Percentiles rank a stretch among this genome's conserved stretches.
Evolutionary conservation across 2,113 vertebrate genomes (phyloP).

Genomic region (Cinclus cinclus): DNA sequence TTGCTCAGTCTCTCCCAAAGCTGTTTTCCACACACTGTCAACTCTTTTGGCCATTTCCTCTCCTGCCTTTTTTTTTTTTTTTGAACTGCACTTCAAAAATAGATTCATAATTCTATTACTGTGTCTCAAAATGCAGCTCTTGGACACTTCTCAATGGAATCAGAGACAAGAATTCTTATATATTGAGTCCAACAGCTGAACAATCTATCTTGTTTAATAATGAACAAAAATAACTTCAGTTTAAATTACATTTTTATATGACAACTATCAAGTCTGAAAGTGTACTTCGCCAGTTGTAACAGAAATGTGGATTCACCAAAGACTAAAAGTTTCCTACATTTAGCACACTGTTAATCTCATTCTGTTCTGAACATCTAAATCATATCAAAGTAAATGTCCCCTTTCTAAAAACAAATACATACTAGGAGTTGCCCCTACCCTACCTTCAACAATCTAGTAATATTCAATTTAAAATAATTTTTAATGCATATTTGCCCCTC

Average conservation of each 20-base stretch:
- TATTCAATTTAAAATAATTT: background rate
- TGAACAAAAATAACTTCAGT: background rate
- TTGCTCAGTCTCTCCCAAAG: background rate
- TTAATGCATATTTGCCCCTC: background rate
- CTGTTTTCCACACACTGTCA: background rate
- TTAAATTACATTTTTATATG: background rate
- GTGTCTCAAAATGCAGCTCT: background rate
- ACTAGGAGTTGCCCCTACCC: background rate
- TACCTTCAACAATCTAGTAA: background rate
- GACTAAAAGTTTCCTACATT: background rate
- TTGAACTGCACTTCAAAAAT: background rate
- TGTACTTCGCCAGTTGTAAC: background rate
- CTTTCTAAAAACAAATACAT: background rate
- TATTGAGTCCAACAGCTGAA: background rate
- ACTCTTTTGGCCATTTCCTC: background rate
- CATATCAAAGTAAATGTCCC: background rate
- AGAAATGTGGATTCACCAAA: background rate
- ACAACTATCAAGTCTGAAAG: background rate
- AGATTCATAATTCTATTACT: background rate
- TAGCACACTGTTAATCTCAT: background rate
- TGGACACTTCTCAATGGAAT: background rate
- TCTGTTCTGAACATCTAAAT: background rate
- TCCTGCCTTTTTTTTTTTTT: background rate
- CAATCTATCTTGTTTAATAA: background rate
- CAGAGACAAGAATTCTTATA: background rate